Evolutionary conservation across 2,888 invertebrate species (phyloP).

Genomic region (Heliconius charithonia): DNA sequence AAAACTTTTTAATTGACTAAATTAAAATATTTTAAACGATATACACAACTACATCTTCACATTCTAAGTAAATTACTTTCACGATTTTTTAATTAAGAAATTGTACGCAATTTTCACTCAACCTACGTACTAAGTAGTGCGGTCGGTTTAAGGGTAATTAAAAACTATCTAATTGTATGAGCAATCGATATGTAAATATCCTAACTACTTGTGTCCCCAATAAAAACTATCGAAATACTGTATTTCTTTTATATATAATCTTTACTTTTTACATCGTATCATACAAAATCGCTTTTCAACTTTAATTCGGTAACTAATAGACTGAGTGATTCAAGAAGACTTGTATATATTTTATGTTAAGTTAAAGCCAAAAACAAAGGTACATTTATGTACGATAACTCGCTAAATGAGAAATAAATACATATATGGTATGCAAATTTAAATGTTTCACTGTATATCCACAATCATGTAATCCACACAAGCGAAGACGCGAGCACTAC

Average conservation of each 20-base stretch:
- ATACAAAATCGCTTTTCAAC: not conserved
- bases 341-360: not conserved
- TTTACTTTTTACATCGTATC: too few relatives aligned
- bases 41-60: not conserved
- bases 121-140: slow-evolving; percentile 4
- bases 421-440: not conserved
- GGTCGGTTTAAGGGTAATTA: not conserved
- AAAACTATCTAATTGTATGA: too few relatives aligned
- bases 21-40: not conserved
- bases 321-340: not conserved
- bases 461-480: not conserved
- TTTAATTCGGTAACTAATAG: too few relatives aligned
- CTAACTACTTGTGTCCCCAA: slow-evolving; percentile 15
- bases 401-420: not conserved
- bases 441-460: not conserved
- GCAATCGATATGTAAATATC: too few relatives aligned
- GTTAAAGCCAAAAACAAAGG: not conserved
- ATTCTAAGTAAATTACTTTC: not conserved
- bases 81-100: not conserved
- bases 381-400: too few relatives aligned
- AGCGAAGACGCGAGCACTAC: not conserved
- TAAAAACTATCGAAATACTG: too few relatives aligned
- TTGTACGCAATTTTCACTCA: not conserved
- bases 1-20: too few relatives aligned
- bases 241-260: too few relatives aligned